Evolutionary conservation across 2,797 vertebrate species (phyloP).

Genomic region (Leptoclinus maculatus): DNA sequence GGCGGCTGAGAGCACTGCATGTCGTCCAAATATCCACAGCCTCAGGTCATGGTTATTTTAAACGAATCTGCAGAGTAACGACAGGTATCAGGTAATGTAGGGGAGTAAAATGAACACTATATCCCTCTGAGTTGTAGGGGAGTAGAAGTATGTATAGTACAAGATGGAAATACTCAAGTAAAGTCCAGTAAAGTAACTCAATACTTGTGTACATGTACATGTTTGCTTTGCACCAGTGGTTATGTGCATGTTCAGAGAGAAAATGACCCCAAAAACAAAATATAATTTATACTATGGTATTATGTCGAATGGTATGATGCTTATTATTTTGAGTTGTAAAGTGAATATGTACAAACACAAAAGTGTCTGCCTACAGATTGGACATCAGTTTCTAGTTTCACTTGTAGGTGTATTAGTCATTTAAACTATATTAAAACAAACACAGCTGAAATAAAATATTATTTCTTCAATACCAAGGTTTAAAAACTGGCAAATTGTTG

Average conservation of each 20-base stretch:
- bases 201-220: neutral
- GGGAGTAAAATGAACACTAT: neutral
- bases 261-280: neutral
- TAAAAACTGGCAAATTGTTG: neutral
- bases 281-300: neutral
- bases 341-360: neutral
- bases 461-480: neutral
- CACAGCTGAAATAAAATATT: neutral
- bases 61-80: neutral
- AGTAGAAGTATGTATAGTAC: neutral
- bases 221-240: neutral
- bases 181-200: neutral
- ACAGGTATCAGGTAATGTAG: neutral
- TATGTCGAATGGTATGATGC: neutral
- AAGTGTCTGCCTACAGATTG: neutral
- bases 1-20: constrained; percentile 14
- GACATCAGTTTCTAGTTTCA: neutral
- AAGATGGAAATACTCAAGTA: neutral
- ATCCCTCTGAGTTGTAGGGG: neutral
- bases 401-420: constrained; percentile 1
- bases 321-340: neutral
- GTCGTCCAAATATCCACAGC: constrained; percentile 21
- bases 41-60: constrained; percentile 35
- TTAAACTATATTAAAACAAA: neutral
- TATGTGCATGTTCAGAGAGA: neutral